Evolutionary conservation across 2,113 vertebrate genomes (phyloP).

Genomic region (Antechinus flavipes): DNA sequence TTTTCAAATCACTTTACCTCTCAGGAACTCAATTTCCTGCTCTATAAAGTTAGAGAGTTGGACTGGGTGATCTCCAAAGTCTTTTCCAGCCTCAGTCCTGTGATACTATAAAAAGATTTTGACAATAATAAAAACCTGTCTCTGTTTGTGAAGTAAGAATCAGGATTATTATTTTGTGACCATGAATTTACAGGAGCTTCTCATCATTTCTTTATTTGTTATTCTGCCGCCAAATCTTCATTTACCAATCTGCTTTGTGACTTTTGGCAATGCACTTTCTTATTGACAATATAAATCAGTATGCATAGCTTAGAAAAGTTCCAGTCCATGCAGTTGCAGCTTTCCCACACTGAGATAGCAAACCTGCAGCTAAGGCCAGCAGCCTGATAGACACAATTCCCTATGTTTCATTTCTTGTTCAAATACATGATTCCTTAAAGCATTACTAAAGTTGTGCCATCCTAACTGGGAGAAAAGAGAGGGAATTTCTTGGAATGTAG

Average conservation of each 20-base stretch:
- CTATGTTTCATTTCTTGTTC: constrained; percentile 62
- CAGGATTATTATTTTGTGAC: constrained; percentile 9
- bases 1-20: not conserved
- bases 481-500: constrained; percentile 59
- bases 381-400: constrained; percentile 25
- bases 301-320: constrained; percentile 49
- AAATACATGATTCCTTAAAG: constrained; percentile 51
- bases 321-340: constrained; percentile 26
- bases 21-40: not conserved
- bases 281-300: constrained; percentile 63
- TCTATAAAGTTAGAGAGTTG: not conserved
- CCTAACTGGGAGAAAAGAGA: constrained; percentile 51
- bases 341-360: constrained; percentile 40
- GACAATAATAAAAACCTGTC: not conserved
- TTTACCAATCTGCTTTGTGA: constrained; percentile 34
- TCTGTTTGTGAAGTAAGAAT: not conserved
- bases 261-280: not conserved
- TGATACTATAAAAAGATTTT: not conserved
- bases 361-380: constrained; percentile 40
- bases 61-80: not conserved
- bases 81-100: not conserved
- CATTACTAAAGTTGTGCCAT: constrained; percentile 48
- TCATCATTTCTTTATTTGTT: not conserved
- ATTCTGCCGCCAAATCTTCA: constrained; percentile 22
- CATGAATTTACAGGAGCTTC: constrained; percentile 37